Base-by-base conservation (phyloP, 30 jellyfish, hydroid and myxozoan genomes). In the Turritopsis dohrnii region DNA sequence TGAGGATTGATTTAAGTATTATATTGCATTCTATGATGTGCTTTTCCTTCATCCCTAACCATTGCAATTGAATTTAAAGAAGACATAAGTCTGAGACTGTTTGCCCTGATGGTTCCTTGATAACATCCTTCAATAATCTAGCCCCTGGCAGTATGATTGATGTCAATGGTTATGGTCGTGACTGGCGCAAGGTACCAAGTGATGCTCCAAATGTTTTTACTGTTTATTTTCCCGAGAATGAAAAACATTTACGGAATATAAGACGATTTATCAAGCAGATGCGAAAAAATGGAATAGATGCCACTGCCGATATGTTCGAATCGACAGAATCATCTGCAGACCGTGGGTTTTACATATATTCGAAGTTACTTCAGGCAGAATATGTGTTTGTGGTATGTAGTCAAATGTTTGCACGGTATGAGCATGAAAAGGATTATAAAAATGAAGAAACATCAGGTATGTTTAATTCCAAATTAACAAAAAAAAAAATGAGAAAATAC, bases 181-280 rank as follows among this genome's bases (percentile, higher is more conserved):
- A 41, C 13, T 41, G 60, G 60, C 60, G 60, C 13, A 41, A 41
- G 60, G 60, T 41, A 41, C 60, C 60, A 3, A 41, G 60, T 41
- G 77, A 69, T n/a, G 89, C 89, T 0, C 89, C 89, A 19, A 28
- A 28, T 8, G 86, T 82, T 21, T 65, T 65, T 66, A 85, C 71
- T 82, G 89, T 82, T 1, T 82, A 54, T 52, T 82, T 41, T 52
- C 89, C 89, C 9, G 89, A 82, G 24, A 69, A 71, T 28, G 86
- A 82, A 65, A 82, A 28, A 21, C 89, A 82, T 52, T 21, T 29
- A 13, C 71, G 29, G 1, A 82, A 82, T 5, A 71, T 82, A 16
- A 7, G 18, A 31, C 54, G 84, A 31, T 82, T 82, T 71, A 66
- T 82, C 28, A 71, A 82, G 71, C 71, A 21, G 29, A 25, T 80